phyloP scores from a whole-genome alignment of 2,888 invertebrate genomes.

The Drosophila lacicola region DNA sequence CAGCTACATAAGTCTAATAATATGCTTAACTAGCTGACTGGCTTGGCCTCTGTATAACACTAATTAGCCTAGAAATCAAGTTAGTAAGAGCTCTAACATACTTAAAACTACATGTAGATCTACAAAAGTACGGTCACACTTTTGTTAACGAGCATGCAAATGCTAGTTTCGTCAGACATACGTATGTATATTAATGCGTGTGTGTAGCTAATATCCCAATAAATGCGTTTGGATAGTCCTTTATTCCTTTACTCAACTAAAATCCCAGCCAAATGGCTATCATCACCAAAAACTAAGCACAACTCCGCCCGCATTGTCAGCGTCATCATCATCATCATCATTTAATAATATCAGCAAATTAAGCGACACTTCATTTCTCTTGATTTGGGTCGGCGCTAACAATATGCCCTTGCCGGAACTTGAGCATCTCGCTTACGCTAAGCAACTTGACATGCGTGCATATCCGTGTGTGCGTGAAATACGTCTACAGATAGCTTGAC shows the following conservation, averaged over 20 bases:
- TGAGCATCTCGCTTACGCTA: conserved; percentile 6
- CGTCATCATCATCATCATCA: conserved; percentile 28
- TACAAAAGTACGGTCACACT: neutral
- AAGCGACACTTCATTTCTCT: conserved; percentile 84
- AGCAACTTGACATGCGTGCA: neutral
- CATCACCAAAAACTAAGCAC: conserved; percentile 17
- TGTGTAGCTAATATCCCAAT: conserved; percentile 27
- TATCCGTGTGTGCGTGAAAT: neutral
- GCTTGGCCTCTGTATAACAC: too few relatives aligned
- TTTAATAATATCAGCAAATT: conserved; percentile 83
- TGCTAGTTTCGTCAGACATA: neutral
- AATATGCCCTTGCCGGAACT: conserved; percentile 40
- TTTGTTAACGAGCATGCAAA: neutral
- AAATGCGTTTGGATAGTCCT: conserved; percentile 10
- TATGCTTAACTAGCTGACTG: too few relatives aligned
- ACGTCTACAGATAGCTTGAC: neutral
- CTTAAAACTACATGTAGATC: neutral
- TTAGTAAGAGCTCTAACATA: too few relatives aligned
- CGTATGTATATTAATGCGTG: conserved; percentile 2
- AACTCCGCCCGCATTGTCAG: conserved; percentile 27
- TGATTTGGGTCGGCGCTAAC: conserved; percentile 76
- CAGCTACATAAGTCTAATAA: too few relatives aligned
- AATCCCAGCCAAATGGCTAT: conserved; percentile 55
- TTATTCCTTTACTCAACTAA: conserved; percentile 14
- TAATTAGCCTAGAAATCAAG: too few relatives aligned